Base-by-base conservation (phyloP, 1,140 invertebrate genomes). In the Aphelenchoides avenae region DNA sequence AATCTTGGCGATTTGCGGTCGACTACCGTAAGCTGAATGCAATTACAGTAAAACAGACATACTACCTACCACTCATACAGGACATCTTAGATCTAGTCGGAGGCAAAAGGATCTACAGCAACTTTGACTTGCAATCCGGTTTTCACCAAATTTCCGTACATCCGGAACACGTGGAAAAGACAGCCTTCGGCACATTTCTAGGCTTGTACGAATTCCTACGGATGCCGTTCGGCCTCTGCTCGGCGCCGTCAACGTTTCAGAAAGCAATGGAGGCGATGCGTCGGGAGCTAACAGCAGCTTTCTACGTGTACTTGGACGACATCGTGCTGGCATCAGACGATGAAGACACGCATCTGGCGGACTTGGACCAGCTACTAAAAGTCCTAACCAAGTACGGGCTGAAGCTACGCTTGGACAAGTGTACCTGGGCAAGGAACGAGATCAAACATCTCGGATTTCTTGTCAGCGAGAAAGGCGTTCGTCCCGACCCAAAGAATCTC, bases 251-350 rank as follows among this genome's bases (percentile, higher is more conserved):
- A 1, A 60, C 54, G 0, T 57, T 57, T 29, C 55, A 57, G 18
- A 20, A 18, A 1, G 52, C 30, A 0, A 59, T 59, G 57, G 55
- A 59, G 30, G 39, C 26, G 24, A n/a, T 59, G 3, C 34, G 46
- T 6, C 57, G 30, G 5, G 30, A 37, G 27, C 27, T 54, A 4
- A 41, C 9, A 2, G 39, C 57, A 5, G 37, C 29, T 11, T 57
- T 59, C 34, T 47, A 59, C 5, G 58, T 62, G 1, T 61, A 61
- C 24, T 31, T 61, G 33, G 58, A 61, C 39, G 58, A 61, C 29
- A 34, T 57, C 15, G 22, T 61, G 7, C 13, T 61, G 9, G 55
- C 31, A 9, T 29, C 27, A 18, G 9, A 20, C 5, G 29, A 29
- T 2, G 56, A 61, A 49, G 20, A 52, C 0, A 11, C 39, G 22